These are phyloP conservation scores for Melieria omissa DNA, from an alignment of 2,888 invertebrate genomes.

Conservation along the genomic window DNA sequence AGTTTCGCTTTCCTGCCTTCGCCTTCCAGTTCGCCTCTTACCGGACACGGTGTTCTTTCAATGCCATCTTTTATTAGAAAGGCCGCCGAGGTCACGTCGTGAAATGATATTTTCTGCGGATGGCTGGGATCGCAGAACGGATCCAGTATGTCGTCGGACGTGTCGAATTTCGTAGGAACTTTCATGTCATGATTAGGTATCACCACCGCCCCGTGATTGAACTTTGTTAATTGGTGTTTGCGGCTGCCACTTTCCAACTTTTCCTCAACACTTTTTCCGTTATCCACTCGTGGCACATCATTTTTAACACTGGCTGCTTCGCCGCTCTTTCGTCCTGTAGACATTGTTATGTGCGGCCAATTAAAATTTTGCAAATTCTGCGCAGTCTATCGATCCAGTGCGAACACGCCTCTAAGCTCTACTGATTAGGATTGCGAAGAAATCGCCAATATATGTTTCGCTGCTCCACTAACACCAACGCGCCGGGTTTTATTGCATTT, in stretches of 20 bases:
- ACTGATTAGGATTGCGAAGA: too few species aligned
- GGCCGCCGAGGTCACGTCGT: conserved; percentile 90
- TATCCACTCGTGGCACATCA: not conserved
- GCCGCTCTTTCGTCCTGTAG: not conserved
- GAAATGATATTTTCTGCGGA: conserved; percentile 80
- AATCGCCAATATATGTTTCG: too few species aligned
- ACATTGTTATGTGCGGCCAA: too few species aligned
- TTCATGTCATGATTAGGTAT: conserved; percentile 18
- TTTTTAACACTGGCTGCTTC: not conserved
- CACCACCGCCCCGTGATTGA: not conserved
- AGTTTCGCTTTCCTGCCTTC: too few species aligned
- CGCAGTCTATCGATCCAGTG: too few species aligned
- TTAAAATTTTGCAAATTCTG: too few species aligned
- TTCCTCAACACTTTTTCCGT: conserved; percentile 9
- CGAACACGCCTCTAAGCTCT: too few species aligned
- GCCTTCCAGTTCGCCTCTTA: conserved; percentile 43
- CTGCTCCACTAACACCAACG: too few species aligned
- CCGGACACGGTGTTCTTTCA: conserved; percentile 86
- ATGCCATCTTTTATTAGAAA: conserved; percentile 88
- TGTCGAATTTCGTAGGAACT: conserved; percentile 35
- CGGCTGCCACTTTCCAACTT: conserved; percentile 32
- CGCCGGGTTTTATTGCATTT: too few species aligned
- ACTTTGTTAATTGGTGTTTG: too few species aligned
- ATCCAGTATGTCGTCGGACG: conserved; percentile 61
- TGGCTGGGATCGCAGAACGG: conserved; percentile 75